Conservation (phyloP, 1,140 invertebrate species). For the Caenorhabditis brenneri region DNA sequence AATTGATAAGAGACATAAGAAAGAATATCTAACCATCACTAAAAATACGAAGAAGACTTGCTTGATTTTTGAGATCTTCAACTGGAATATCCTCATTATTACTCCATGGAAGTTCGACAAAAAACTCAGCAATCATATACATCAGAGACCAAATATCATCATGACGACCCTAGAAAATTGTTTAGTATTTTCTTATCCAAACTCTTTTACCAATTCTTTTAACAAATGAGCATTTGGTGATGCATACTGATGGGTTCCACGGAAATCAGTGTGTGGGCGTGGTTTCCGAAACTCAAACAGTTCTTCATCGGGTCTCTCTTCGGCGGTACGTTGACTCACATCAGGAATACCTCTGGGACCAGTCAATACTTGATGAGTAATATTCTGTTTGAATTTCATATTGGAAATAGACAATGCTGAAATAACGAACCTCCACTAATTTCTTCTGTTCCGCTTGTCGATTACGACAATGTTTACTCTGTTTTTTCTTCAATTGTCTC, state of each 20-base stretch:
- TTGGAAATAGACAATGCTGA: background rate
- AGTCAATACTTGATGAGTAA: background rate
- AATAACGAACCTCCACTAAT: too few species aligned
- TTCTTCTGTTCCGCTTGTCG: background rate
- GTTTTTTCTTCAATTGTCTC: background rate
- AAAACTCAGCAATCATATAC: slow-evolving; percentile 3
- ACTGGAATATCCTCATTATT: background rate
- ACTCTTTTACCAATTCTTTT: background rate
- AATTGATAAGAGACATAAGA: background rate
- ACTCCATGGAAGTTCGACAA: background rate
- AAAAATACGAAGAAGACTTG: background rate
- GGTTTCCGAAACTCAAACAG: background rate
- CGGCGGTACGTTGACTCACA: background rate
- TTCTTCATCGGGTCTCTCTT: background rate
- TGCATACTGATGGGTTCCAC: background rate
- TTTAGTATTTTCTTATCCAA: background rate
- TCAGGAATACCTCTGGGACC: background rate
- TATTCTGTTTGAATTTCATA: background rate
- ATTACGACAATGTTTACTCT: background rate
- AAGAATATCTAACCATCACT: background rate
- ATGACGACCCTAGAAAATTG: background rate
- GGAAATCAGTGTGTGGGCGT: background rate
- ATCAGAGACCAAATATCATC: slow-evolving; percentile 21
- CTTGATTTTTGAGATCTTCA: background rate
- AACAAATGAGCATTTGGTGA: background rate